phyloP scores from a whole-genome alignment of 2,888 invertebrate genomes.

The Pinctada fucata region DNA sequence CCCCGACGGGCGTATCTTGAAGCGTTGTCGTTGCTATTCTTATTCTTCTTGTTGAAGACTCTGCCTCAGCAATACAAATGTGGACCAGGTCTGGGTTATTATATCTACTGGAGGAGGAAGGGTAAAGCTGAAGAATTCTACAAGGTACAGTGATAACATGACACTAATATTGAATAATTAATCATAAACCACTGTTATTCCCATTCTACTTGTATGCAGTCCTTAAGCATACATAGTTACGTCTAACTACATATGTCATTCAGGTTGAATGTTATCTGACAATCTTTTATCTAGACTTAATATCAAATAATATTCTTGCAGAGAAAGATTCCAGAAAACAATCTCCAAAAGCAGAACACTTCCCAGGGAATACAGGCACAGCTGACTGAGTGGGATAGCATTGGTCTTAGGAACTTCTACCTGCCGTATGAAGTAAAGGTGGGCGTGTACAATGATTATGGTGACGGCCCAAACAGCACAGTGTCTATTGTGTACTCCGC shows the following conservation, averaged over 20 bases:
- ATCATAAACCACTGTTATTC: too few relatives aligned
- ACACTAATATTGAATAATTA: too few relatives aligned
- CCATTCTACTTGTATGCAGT: too few relatives aligned
- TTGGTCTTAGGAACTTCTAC: constrained; percentile 75
- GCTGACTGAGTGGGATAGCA: constrained; percentile 24
- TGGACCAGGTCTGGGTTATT: constrained; percentile 93
- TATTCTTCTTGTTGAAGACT: too few relatives aligned
- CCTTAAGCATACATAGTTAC: too few relatives aligned
- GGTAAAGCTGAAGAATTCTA: constrained; percentile 16
- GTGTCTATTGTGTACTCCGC: constrained; percentile 81
- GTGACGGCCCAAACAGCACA: constrained; percentile 88
- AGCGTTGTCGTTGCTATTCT: too few relatives aligned
- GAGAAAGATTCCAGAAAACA: constrained; percentile 1
- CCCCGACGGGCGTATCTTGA: too few relatives aligned
- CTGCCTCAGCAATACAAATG: constrained; percentile 84
- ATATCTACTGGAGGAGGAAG: constrained; percentile 84
- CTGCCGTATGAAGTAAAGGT: constrained; percentile 75
- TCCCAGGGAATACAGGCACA: not conserved
- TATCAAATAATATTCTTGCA: not conserved
- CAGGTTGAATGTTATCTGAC: too few relatives aligned
- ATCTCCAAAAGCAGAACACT: constrained; percentile 5
- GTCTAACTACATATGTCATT: too few relatives aligned
- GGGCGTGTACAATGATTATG: constrained; percentile 78
- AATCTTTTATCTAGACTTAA: too few relatives aligned
- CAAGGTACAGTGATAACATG: not conserved